Evolutionary conservation across 2,888 invertebrate species (phyloP), one percentile per base, ranked within the genome.

Genomic region (Galerucella pusilla): DNA sequence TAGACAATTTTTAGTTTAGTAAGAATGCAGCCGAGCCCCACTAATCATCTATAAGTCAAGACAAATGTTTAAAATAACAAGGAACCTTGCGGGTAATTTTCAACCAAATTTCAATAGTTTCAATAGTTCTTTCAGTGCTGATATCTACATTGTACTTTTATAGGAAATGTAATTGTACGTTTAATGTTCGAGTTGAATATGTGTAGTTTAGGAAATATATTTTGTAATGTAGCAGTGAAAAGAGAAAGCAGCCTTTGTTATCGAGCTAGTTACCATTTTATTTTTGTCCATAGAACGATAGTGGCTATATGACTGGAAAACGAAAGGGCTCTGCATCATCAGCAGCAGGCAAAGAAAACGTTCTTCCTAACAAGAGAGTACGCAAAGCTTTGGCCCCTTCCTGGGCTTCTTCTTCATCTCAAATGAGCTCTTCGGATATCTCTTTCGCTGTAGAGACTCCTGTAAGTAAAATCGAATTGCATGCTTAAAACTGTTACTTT

Each of bases 361-460:
- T 89, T 63, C 89, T 92, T 11, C 93, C 93, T 0, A 90, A 90
- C 84, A 94, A 94, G 87, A 90, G 92, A 78, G 95, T 94, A 0
- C 89, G 96, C 1, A 97, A 96, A 88, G 95, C 95, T 0, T 89
- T 97, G 10, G 94, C 94, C 3, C 91, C 91, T 28, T 91, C 92
- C 68, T 96, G 95, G 94, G 90, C 91, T 7, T 89, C 89, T 54
- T 82, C 83, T n/a, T 83, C 85, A 12, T 82, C 84, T 11, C 82
- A 82, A 65, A 78, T 82, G 74, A 83, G 82, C 75, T 84, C 86
- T 49, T 83, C 93, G 0, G 94, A 94, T 80, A 90, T 93, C 79
- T 92, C 93, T 57, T 94, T 92, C 84, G 91, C 93, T 77, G 90
- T 92, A 1, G 95, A 95, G 86, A 95, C 95, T 11, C 95, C 95